Evolutionary conservation across 2,113 vertebrate species (phyloP).

Genomic region (Pipa parva): DNA sequence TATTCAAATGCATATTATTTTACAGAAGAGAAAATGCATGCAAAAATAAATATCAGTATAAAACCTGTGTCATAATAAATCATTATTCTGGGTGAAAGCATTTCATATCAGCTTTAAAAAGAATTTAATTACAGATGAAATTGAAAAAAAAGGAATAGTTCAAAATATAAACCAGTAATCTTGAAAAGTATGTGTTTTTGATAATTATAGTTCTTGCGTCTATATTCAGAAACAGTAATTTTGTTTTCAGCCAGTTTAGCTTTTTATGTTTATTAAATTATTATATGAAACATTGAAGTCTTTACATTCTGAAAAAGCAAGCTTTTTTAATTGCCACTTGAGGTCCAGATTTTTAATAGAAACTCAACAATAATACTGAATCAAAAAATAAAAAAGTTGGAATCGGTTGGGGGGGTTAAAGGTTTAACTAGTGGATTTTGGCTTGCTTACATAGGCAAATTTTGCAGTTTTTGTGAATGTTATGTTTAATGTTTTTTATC

Average conservation of each 20-base stretch:
- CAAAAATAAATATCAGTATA: background rate
- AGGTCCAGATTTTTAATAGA: no score
- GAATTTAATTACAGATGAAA: background rate
- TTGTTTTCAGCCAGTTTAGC: constrained; percentile 1
- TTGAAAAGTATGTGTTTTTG: background rate
- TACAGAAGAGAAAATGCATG: background rate
- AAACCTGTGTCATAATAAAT: background rate
- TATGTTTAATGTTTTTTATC: no score
- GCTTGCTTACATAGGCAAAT: no score
- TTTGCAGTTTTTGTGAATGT: no score
- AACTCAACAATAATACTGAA: no score
- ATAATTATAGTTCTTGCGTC: background rate
- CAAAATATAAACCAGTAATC: background rate
- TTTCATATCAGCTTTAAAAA: background rate
- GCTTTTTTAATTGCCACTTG: background rate
- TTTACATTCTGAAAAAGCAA: background rate
- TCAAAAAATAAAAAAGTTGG: no score
- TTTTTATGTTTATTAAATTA: constrained; percentile 1
- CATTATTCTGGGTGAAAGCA: background rate
- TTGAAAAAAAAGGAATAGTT: background rate
- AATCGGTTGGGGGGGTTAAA: no score
- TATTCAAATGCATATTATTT: background rate
- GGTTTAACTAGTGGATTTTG: no score
- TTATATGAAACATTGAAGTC: background rate
- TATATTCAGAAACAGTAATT: background rate